Evolutionary conservation across 2,113 vertebrate species (phyloP), one percentile per base, ranked within the genome.

Genomic region (Ascaphus truei): DNA sequence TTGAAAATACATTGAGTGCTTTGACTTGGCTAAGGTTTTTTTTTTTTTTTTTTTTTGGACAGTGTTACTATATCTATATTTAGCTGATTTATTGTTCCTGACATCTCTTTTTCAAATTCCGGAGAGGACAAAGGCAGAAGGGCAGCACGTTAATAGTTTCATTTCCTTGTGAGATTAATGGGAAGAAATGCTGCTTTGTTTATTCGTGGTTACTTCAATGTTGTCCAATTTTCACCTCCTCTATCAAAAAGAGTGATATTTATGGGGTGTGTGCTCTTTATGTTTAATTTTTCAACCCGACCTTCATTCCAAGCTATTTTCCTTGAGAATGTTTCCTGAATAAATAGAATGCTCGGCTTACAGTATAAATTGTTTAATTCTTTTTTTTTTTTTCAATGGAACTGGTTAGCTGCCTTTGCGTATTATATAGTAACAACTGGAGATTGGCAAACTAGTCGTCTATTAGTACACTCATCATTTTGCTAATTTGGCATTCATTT

Each of bases 141-240:
- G 25, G 26, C 50, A 31, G 47, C 67, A 61, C 52, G 57, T 41
- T 61, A 60, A 71, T 71, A 52, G 30, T 52, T 69, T 41, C 25
- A 60, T 71, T 50, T 68, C 23, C 55, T 59, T 48, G 30, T 41
- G 31, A 61, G 66, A 69, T 69, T 59, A 50, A 69, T 69, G 66
- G 33, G 47, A 51, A 69, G 34, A 36, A 45, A 39, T 8, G 23
- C 16, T 29, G 41, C 43, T 37, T 60, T 69, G 66, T 51, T 50
- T 60, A 43, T 30, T 6, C 43, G 37, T 56, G 18, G 34, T 36
- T 71, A 61, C 33, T 25, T 27, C 18, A 22, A 15, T 43, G 48
- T 5, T 18, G 31, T 71, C 33, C 15, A 39, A 39, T 41, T 34
- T 16, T 68, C 30, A 37, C 31, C 25, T 61, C 18, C 45, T 71